A percentile compares a stretch with the other conserved stretches of the same genome.
Evolutionary conservation across 2,797 vertebrate species (phyloP).

Genomic region (Parauchenoglanis ngamensis): DNA sequence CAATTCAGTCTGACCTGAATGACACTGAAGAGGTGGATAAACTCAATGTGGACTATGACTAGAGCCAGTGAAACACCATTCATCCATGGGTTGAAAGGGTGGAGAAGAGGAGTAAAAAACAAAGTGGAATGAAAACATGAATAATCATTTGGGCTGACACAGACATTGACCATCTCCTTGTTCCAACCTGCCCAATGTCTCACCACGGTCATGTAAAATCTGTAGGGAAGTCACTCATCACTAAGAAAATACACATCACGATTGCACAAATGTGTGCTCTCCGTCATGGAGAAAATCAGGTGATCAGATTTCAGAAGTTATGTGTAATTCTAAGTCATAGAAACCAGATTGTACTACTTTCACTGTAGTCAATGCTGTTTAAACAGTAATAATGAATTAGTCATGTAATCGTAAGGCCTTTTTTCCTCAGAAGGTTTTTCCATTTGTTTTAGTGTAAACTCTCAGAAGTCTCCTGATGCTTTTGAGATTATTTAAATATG

Average conservation of each 20-base stretch:
- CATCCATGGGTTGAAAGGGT: neutral
- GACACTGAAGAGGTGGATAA: neutral
- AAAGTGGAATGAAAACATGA: neutral
- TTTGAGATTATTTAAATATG: slow-evolving; percentile 1
- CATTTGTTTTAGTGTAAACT: neutral
- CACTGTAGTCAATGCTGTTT: neutral
- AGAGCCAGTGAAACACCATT: neutral
- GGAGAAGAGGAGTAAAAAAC: neutral
- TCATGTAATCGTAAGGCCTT: neutral
- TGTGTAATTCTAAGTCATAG: neutral
- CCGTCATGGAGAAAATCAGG: neutral
- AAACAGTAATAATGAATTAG: neutral
- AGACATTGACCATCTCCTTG: slow-evolving; percentile 3
- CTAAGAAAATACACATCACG: neutral
- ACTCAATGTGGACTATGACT: neutral
- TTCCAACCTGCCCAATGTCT: slow-evolving; percentile 23
- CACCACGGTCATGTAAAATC: neutral
- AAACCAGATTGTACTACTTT: neutral
- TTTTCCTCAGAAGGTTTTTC: neutral
- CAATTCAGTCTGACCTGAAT: slow-evolving; percentile 19
- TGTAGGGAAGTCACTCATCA: neutral
- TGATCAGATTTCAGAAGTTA: slow-evolving; percentile 12
- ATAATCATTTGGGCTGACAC: slow-evolving; percentile 4
- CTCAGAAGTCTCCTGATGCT: neutral
- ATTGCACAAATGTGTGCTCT: slow-evolving; percentile 40